phyloP scores from a whole-genome alignment of 92 coral and sea anemone genomes.

The Galaxea fascicularis region DNA sequence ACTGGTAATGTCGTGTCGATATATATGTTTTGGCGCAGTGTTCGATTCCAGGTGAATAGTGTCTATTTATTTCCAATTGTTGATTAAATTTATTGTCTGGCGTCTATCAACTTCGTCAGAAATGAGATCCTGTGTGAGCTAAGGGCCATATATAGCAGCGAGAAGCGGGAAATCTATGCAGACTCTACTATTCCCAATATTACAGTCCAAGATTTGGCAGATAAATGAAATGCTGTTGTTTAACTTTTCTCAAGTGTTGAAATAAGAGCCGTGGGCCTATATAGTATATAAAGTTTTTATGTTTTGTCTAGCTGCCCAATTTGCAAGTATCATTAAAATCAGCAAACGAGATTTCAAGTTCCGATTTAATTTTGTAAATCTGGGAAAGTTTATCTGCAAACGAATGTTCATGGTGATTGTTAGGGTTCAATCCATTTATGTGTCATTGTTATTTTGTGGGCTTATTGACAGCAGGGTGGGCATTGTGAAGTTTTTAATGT shows the following conservation, averaged over 20 bases:
- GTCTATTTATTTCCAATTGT: not conserved
- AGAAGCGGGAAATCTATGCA: not conserved
- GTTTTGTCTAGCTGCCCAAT: conserved; percentile 5
- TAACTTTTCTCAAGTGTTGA: not conserved
- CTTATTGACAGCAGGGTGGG: not conserved
- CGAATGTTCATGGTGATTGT: not conserved
- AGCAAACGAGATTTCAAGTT: not conserved
- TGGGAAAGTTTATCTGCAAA: not conserved
- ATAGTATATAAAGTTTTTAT: not conserved
- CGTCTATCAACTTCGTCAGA: not conserved
- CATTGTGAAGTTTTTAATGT: not conserved
- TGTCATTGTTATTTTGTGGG: not conserved
- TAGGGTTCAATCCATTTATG: no score
- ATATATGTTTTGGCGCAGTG: not conserved
- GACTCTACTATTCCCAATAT: not conserved
- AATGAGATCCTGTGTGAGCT: not conserved
- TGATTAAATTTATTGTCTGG: not conserved
- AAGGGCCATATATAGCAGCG: not conserved
- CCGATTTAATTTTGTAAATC: not conserved
- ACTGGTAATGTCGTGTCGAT: not conserved
- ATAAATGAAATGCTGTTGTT: not conserved
- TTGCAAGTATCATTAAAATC: not conserved
- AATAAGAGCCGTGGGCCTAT: not conserved
- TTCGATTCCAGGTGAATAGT: not conserved
- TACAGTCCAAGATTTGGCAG: not conserved